Evolutionary conservation across 2,888 invertebrate genomes (phyloP).

Genomic region (Lepidocyrtoides sp.): DNA sequence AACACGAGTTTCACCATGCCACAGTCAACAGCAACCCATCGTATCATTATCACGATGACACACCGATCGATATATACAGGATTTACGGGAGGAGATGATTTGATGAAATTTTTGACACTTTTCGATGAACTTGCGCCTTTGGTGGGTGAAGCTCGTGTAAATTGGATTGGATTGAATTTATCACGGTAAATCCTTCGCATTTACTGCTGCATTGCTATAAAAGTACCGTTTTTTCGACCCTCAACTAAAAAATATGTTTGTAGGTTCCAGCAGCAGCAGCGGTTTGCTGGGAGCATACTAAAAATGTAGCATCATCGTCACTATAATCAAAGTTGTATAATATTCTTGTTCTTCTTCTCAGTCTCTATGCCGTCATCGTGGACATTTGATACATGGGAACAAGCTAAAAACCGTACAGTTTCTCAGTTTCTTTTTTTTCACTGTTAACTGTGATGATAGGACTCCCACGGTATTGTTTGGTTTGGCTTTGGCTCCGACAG

Average conservation of each 20-base stretch:
- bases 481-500: neutral
- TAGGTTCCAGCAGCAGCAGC: no score
- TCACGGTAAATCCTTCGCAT: neutral
- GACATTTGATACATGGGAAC: constrained; percentile 18
- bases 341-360: neutral
- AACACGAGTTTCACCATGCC: neutral
- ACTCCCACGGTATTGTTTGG: neutral
- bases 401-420: constrained; percentile 7
- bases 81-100: neutral
- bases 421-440: neutral
- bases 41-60: neutral
- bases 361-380: neutral
- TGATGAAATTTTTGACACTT: neutral
- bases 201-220: neutral
- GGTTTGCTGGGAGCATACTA: no score
- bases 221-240: neutral
- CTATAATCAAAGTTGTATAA: neutral
- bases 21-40: neutral
- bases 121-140: neutral
- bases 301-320: neutral
- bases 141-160: neutral
- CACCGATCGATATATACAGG: neutral
- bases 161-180: neutral
- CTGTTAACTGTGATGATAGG: neutral
- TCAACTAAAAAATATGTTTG: no score